phyloP scores from a whole-genome alignment of 2,888 invertebrate species.

The Folsomia candida region DNA sequence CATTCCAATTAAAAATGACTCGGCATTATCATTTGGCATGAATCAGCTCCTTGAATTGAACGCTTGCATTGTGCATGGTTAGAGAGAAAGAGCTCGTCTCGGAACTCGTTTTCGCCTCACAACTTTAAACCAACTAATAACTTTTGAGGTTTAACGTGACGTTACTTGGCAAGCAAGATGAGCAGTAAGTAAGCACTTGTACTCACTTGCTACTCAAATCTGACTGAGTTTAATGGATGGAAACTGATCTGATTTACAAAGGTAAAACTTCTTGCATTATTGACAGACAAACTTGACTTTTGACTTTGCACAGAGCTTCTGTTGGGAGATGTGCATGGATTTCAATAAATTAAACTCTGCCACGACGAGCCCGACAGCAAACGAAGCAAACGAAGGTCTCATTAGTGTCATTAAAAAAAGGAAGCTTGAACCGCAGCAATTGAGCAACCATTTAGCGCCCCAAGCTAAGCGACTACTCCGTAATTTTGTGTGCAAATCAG shows the following conservation, averaged over 20 bases:
- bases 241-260: background rate
- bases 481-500: constrained; percentile 22
- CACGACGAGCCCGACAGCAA: background rate
- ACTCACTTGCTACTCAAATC: background rate
- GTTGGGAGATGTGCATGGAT: constrained; percentile 10
- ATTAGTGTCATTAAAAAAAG: constrained; percentile 21
- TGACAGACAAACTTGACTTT: constrained; percentile 22
- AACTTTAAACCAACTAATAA: background rate
- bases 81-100: background rate
- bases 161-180: background rate
- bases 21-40: constrained; percentile 7
- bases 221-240: background rate
- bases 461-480: constrained; percentile 14
- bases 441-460: background rate
- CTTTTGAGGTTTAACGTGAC: background rate
- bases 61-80: background rate
- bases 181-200: background rate
- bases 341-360: constrained; percentile 19
- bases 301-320: constrained; percentile 17
- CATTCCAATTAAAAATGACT: background rate
- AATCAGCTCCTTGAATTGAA: constrained; percentile 15
- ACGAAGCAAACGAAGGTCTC: constrained; percentile 5
- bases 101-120: background rate
- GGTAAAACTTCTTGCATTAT: background rate
- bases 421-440: constrained; percentile 15